Evolutionary conservation across 2,888 invertebrate species (phyloP).

Genomic region (Heliconius sara): DNA sequence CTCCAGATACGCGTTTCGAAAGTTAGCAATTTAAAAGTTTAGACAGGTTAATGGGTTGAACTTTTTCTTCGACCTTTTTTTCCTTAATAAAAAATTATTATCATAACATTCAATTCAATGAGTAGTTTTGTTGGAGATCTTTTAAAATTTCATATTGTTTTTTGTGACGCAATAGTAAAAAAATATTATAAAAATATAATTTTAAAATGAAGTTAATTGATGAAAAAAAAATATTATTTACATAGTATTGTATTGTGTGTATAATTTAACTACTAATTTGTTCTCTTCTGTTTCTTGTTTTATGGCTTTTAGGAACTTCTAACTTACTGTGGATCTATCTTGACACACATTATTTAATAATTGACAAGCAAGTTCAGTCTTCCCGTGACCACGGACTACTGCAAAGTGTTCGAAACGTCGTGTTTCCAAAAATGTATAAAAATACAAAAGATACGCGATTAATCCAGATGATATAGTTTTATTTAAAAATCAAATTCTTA

Average conservation of each 20-base stretch:
- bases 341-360: neutral
- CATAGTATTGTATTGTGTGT: too few species aligned
- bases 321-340: neutral
- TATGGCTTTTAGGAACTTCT: neutral
- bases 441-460: too few species aligned
- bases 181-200: too few species aligned
- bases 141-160: neutral
- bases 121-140: neutral
- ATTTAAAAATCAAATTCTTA: too few species aligned
- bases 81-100: slow-evolving; percentile 25
- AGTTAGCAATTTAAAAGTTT: slow-evolving; percentile 43
- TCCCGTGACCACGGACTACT: too few species aligned
- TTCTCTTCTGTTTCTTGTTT: too few species aligned
- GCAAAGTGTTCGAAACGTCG: too few species aligned
- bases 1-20: slow-evolving; percentile 40
- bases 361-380: neutral
- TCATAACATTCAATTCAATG: neutral
- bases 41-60: slow-evolving; percentile 36
- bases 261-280: too few species aligned
- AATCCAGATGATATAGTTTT: too few species aligned
- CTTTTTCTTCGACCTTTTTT: slow-evolving; percentile 37
- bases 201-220: neutral
- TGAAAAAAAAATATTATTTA: neutral
- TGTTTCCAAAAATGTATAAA: too few species aligned
- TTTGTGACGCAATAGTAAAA: neutral